Evolutionary conservation across 2,113 vertebrate species (phyloP), one percentile per base, ranked within the genome.

Genomic region (Coracopsis vasa): DNA sequence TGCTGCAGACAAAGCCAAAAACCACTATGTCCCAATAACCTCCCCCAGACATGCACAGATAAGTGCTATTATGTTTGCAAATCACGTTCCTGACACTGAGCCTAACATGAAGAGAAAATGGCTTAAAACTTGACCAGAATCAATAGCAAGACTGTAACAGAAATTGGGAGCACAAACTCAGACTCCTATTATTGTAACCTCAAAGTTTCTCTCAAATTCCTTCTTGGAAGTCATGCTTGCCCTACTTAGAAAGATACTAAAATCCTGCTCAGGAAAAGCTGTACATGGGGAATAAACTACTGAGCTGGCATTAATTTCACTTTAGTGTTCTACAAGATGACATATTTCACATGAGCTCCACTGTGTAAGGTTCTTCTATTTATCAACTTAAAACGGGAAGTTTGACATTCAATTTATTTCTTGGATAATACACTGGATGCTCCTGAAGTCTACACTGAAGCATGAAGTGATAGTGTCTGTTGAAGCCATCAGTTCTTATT

Each of bases 401-500:
- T 80, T 90, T 79, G 90, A 93, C 94, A 74, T 72, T 79, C 69
- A 84, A 97, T 97, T 80, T 90, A 86, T 94, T 97, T 97, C 90
- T 93, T 93, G 79, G 87, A 92, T 96, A 96, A 97, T 77, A n/a
- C 54, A 91, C 81, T 92, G 73, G 87, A 95, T 96, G 93, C 73
- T 96, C 92, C 93, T 91, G 91, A 93, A 94, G 67, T 75, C 87
- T 91, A 75, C 58, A 50, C 12, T 94, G 81, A 82, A 96, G 84
- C 73, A 90, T 84, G 80, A 87, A 96, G 95, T 95, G 96, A 95
- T 95, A 95, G 90, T 90, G 95, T 95, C 97, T 97, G 97, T 80
- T 89, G 97, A 97, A 97, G 92, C 84, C 95, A 97, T 97, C 97
- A 96, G 85, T 83, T 95, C 93, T 95, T 96, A 98, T 97, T 98